These are phyloP conservation scores for Todiramphus chloris DNA, from an alignment of 2,113 vertebrate species.

Conservation along the genomic window DNA sequence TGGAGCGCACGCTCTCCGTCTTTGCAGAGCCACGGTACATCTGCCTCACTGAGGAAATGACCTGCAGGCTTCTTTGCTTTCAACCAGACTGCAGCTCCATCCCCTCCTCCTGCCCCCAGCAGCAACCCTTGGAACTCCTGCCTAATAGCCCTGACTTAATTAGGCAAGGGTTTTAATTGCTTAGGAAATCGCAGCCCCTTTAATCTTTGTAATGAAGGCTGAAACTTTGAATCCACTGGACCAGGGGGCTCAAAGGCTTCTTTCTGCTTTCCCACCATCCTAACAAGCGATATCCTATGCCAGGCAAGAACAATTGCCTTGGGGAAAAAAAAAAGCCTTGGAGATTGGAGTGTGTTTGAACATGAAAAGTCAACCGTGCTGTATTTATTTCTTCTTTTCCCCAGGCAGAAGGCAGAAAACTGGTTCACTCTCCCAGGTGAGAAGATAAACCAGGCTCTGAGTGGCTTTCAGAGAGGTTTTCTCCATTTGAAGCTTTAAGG, in stretches of 20 bases:
- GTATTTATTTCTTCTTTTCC: background rate
- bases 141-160: conserved; percentile 25
- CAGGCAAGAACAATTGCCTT: background rate
- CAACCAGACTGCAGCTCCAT: background rate
- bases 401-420: background rate
- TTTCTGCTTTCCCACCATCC: conserved; percentile 9
- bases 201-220: conserved; percentile 18
- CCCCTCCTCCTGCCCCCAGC: background rate
- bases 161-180: conserved; percentile 47
- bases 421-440: background rate
- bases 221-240: conserved; percentile 20
- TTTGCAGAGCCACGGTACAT: background rate
- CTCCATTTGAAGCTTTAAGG: background rate
- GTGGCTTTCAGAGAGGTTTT: background rate
- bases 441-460: background rate
- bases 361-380: background rate
- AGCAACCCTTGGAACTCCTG: background rate
- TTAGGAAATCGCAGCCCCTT: conserved; percentile 12
- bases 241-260: background rate
- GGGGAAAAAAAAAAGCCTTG: background rate
- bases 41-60: background rate
- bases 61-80: background rate
- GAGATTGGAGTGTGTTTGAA: background rate
- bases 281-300: background rate
- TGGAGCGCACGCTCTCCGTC: fast-evolving